phyloP scores from a whole-genome alignment of 2,888 invertebrate genomes.

The Copidosoma aretas region DNA sequence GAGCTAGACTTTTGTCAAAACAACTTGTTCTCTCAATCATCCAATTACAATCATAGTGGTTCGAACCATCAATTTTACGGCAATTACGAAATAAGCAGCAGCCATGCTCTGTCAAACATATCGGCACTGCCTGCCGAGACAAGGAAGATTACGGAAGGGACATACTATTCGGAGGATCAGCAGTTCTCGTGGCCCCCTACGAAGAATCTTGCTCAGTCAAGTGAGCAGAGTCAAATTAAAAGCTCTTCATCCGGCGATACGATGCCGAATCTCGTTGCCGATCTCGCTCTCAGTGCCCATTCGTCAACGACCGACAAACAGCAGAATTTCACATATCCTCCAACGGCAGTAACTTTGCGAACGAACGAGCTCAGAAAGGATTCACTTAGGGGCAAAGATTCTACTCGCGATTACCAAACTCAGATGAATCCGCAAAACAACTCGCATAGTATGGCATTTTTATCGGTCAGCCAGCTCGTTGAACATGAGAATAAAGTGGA shows the following conservation, averaged over 20 bases:
- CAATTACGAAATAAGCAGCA: slow-evolving; percentile 55
- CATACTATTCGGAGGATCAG: slow-evolving; percentile 62
- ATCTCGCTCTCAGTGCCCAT: slow-evolving; percentile 61
- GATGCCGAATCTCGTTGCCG: slow-evolving; percentile 69
- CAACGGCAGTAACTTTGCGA: slow-evolving; percentile 48
- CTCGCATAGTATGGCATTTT: slow-evolving; percentile 64
- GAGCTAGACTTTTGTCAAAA: slow-evolving; percentile 60
- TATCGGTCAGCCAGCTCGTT: slow-evolving; percentile 72
- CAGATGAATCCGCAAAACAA: slow-evolving; percentile 59
- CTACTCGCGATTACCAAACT: slow-evolving; percentile 53
- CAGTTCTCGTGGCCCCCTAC: slow-evolving; percentile 68
- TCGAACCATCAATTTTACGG: slow-evolving; percentile 60
- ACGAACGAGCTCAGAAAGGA: slow-evolving; percentile 50
- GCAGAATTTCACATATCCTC: slow-evolving; percentile 57
- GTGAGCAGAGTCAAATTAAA: slow-evolving; percentile 54
- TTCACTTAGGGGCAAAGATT: slow-evolving; percentile 54
- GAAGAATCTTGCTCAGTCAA: slow-evolving; percentile 62
- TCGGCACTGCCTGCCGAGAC: slow-evolving; percentile 55
- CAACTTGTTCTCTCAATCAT: slow-evolving; percentile 57
- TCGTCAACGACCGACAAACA: slow-evolving; percentile 61
- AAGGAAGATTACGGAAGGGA: slow-evolving; percentile 49
- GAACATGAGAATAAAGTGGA: slow-evolving; percentile 64
- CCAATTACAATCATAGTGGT: slow-evolving; percentile 55
- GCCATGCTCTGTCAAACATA: slow-evolving; percentile 58
- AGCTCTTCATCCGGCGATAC: slow-evolving; percentile 63